Percentiles rank a stretch among this genome's conserved stretches.
Conservation (phyloP, 2,797 vertebrate genomes). For the Denticeps clupeoides region DNA sequence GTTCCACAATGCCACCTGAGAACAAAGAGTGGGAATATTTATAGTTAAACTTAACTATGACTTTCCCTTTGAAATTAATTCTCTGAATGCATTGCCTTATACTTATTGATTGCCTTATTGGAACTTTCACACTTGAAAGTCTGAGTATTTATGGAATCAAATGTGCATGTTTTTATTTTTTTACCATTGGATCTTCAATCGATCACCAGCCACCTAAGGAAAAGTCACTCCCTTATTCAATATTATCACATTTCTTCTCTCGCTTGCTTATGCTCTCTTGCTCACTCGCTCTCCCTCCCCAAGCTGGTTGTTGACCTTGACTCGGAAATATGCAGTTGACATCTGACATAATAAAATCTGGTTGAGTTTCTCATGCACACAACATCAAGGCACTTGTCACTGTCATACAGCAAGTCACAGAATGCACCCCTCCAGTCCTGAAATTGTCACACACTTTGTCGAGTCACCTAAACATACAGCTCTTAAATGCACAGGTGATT, state of each 20-base stretch:
- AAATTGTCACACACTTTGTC: constrained; percentile 9
- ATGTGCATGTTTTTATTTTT: background rate
- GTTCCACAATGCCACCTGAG: background rate
- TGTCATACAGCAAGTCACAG: background rate
- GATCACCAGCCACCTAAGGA: background rate
- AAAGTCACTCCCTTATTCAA: background rate
- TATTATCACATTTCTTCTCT: background rate
- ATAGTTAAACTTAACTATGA: constrained; percentile 16
- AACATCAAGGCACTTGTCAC: background rate
- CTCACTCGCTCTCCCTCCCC: background rate
- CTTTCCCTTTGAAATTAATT: constrained; percentile 15
- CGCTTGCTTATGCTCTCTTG: background rate
- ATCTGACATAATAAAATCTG: constrained; percentile 11
- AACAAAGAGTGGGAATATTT: constrained; percentile 15
- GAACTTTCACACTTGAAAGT: constrained; percentile 18
- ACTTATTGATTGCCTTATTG: constrained; percentile 28
- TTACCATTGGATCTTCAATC: background rate
- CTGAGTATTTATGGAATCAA: constrained; percentile 2
- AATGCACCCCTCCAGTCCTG: background rate
- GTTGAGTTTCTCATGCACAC: background rate
- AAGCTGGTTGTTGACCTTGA: constrained; percentile 18
- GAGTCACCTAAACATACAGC: background rate
- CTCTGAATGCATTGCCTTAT: constrained; percentile 9
- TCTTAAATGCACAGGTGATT: background rate
- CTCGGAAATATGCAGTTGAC: constrained; percentile 6